phyloP scores from a whole-genome alignment of 2,113 vertebrate genomes.

The Phyllostomus discolor region DNA sequence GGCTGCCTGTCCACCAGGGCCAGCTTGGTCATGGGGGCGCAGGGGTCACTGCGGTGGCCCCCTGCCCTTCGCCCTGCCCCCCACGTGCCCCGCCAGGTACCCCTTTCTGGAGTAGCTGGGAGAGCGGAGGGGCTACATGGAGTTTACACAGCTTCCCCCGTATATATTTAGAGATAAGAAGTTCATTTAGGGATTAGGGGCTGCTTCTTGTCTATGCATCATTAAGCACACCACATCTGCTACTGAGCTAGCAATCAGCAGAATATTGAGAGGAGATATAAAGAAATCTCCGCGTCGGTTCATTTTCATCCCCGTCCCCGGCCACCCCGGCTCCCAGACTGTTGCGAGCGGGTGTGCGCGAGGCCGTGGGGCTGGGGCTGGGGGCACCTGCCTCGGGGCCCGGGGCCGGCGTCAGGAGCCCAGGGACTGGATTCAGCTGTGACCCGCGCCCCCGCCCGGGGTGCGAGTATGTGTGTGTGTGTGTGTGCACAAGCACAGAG shows the following conservation, averaged over 20 bases:
- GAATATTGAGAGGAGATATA: slow-evolving; percentile 85
- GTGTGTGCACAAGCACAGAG: not conserved
- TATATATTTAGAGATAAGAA: slow-evolving; percentile 85
- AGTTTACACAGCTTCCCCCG: slow-evolving; percentile 81
- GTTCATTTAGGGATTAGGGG: slow-evolving; percentile 87
- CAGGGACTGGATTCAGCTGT: not conserved
- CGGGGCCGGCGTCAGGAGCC: not conserved
- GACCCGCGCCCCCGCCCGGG: not conserved
- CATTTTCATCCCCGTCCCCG: slow-evolving; percentile 50
- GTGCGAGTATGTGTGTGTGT: not conserved
- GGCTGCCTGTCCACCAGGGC: not conserved
- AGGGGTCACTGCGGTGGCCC: rapidly evolving
- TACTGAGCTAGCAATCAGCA: slow-evolving; percentile 82
- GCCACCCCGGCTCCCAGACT: slow-evolving; percentile 46
- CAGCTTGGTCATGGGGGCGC: not conserved
- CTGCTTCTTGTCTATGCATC: slow-evolving; percentile 84
- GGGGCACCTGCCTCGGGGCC: not conserved
- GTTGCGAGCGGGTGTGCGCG: not conserved
- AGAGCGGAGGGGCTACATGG: slow-evolving; percentile 78
- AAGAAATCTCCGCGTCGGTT: slow-evolving; percentile 78
- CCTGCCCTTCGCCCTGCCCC: not conserved
- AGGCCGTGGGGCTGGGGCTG: slow-evolving; percentile 33
- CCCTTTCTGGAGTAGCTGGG: slow-evolving; percentile 71
- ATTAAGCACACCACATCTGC: slow-evolving; percentile 85
- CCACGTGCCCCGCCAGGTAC: slow-evolving; percentile 33